Percentiles rank a stretch among this genome's conserved stretches.
These are phyloP conservation scores for Aleiodes alternator DNA, from an alignment of 2,888 invertebrate genomes.

Conservation along the genomic window DNA sequence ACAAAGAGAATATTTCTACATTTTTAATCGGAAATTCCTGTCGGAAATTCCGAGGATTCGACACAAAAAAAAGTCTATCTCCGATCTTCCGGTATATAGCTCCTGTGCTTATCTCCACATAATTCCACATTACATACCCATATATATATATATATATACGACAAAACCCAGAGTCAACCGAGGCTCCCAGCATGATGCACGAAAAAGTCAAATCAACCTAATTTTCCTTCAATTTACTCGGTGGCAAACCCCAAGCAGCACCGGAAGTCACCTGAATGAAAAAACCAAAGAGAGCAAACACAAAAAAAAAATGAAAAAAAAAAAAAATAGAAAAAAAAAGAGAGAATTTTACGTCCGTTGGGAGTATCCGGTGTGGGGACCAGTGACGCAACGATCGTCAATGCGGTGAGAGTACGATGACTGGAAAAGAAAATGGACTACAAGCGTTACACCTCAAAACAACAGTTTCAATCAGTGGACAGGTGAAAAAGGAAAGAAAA, in stretches of 20 bases:
- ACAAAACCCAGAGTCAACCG: no score
- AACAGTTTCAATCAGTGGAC: conserved; percentile 3
- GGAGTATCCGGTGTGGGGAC: conserved; percentile 65
- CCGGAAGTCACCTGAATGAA: conserved; percentile 60
- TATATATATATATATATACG: not conserved
- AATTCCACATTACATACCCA: conserved; percentile 1
- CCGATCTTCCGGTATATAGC: conserved; percentile 6
- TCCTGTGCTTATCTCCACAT: conserved; percentile 18
- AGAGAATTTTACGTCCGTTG: conserved; percentile 67
- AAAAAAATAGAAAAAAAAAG: conserved; percentile 55
- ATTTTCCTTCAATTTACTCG: conserved; percentile 64
- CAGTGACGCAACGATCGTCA: conserved; percentile 54
- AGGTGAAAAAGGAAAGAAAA: no score
- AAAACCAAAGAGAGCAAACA: conserved; percentile 49
- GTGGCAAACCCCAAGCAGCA: conserved; percentile 51
- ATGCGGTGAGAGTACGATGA: conserved; percentile 31
- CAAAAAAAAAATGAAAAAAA: conserved; percentile 50
- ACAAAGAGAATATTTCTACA: no score
- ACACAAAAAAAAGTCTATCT: not conserved
- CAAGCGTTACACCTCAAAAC: conserved; percentile 16
- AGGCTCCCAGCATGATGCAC: conserved; percentile 42
- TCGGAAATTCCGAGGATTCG: no score
- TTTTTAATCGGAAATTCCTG: not conserved
- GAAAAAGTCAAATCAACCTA: conserved; percentile 54
- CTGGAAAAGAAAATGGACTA: conserved; percentile 28